Conservation (phyloP, 2,888 invertebrate species). For the Boloria euphrosyne region DNA sequence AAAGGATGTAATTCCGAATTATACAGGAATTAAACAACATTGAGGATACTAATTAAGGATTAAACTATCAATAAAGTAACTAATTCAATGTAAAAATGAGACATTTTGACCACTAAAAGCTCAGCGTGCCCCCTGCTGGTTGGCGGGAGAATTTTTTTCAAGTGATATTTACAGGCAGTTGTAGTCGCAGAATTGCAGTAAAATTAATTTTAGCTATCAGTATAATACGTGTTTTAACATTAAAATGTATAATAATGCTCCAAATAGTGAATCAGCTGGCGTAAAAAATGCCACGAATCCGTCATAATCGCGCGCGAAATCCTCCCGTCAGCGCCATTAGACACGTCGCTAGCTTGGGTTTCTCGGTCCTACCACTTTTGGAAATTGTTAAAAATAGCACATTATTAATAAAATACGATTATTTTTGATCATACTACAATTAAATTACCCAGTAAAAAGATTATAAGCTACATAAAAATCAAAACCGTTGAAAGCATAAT, state of each 20-base stretch:
- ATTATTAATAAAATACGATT: constrained; percentile 53
- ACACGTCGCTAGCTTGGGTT: constrained; percentile 81
- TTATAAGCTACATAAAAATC: constrained; percentile 41
- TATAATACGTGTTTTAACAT: constrained; percentile 53
- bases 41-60: constrained; percentile 44
- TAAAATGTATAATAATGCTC: constrained; percentile 49
- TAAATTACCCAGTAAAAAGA: constrained; percentile 22
- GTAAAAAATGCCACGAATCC: constrained; percentile 81
- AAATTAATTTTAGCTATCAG: constrained; percentile 52
- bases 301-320: constrained; percentile 82
- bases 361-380: constrained; percentile 75
- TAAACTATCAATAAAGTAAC: constrained; percentile 41
- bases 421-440: constrained; percentile 29
- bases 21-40: constrained; percentile 44
- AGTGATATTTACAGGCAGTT: constrained; percentile 53
- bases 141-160: constrained; percentile 76
- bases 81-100: constrained; percentile 50
- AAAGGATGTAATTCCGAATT: constrained; percentile 60
- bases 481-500: constrained; percentile 63
- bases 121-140: constrained; percentile 79
- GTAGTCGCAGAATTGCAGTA: constrained; percentile 44
- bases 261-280: constrained; percentile 68
- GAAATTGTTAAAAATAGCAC: constrained; percentile 79
- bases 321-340: constrained; percentile 81
- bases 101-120: constrained; percentile 52